These are phyloP conservation scores for Heterodera filipjevi DNA, from an alignment of 2,888 invertebrate species.

Conservation along the genomic window DNA sequence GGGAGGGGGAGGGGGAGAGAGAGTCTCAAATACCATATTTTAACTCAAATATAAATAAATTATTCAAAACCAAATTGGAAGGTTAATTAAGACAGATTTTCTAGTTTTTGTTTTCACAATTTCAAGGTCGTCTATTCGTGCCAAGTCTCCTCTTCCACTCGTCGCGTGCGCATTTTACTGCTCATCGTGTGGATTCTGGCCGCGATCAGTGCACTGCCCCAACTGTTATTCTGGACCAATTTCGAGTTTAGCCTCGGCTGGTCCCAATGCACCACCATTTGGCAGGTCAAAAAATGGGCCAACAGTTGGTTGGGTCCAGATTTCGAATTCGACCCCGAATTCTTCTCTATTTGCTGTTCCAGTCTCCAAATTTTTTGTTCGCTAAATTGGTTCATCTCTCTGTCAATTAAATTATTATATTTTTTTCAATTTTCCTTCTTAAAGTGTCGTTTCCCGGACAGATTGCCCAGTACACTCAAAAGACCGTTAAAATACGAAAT, in stretches of 20 bases:
- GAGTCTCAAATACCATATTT: too few relatives aligned
- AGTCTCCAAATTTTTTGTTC: too few relatives aligned
- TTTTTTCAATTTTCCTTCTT: neutral
- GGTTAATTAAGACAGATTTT: too few relatives aligned
- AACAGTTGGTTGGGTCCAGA: too few relatives aligned
- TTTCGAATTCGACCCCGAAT: too few relatives aligned
- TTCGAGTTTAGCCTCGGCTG: conserved; percentile 41
- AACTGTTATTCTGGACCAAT: conserved; percentile 55
- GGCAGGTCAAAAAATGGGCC: conserved; percentile 39
- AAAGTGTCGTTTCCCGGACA: neutral
- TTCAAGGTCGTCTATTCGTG: conserved; percentile 31
- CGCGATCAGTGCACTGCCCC: conserved; percentile 53
- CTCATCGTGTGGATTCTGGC: conserved; percentile 52
- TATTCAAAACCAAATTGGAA: too few relatives aligned
- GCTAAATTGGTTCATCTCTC: too few relatives aligned
- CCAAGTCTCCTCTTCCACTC: conserved; percentile 45
- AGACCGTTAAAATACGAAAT: neutral
- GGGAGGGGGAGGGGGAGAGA: too few relatives aligned
- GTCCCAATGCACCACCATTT: conserved; percentile 55
- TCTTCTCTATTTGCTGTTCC: too few relatives aligned
- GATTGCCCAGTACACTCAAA: conserved; percentile 18
- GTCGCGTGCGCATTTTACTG: conserved; percentile 49
- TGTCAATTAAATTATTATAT: too few relatives aligned
- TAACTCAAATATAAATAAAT: too few relatives aligned
- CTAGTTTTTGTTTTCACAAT: neutral